Base-by-base conservation (phyloP, 37 sponge, comb jelly and placozoan species). In the Dysidea cf. avara region DNA sequence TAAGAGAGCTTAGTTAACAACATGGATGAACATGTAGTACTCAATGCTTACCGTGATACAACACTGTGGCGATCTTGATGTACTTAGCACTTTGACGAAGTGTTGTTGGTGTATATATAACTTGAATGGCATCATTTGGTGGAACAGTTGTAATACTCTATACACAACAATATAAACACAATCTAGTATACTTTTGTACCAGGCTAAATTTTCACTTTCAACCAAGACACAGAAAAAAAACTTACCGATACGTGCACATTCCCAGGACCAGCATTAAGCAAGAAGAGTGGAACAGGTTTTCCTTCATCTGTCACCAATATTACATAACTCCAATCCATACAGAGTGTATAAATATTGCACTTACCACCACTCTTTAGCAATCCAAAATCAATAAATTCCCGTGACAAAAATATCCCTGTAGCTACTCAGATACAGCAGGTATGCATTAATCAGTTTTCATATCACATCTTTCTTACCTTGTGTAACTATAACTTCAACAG, bases 401-500 rank as follows among this genome's bases (percentile, higher is more conserved):
- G 39, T 6, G 86, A 78, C 66, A 79, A 54, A 61, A 56, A 79
- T 7, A 79, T 64, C 0, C 86, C 69, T 9, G 37, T 13, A 25
- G 56, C 46, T 74, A 56, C 9, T 38, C 24, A 72, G 51, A 26
- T 20, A 72, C 2, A 14, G 30, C 33, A 33, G 7, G 22, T 4
- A 72, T 34, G 11, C 36, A 34, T n/a, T 36, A 29, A 21, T 18
- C 18, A 33, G 29, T 21, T 17, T 26, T 14, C 7, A 40, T 16
- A 49, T n/a, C 12, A 40, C 29, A 68, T 9, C 61, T 13, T 40
- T 39, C 56, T 20, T 6, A 75, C 65, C 52, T 16, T 78, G 71
- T 0, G 79, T 39, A 18, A 94, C 96, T 50, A 91, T 91, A 39
- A 94, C 83, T 38, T 90, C 84, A 46, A 94, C 77, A 21, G 96